Evolutionary conservation across 2,113 vertebrate genomes (phyloP).

Genomic region (Emberiza fucata): DNA sequence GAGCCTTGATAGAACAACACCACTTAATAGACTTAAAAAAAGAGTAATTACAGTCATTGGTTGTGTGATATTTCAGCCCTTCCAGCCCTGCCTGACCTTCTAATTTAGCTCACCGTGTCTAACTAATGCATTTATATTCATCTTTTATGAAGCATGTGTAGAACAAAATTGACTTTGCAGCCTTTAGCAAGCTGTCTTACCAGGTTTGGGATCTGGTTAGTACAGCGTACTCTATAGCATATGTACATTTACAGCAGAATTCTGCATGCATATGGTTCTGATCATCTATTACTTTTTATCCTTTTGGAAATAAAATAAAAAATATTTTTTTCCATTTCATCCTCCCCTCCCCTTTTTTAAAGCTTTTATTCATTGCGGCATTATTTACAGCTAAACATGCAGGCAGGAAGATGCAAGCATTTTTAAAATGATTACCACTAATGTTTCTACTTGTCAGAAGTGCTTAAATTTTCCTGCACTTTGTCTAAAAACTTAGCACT

Average conservation of each 20-base stretch:
- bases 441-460: conserved; percentile 80
- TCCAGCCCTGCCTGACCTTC: conserved; percentile 86
- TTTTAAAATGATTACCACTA: conserved; percentile 80
- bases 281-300: conserved; percentile 47
- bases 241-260: neutral
- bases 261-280: neutral
- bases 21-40: conserved; percentile 89
- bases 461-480: conserved; percentile 78
- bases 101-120: conserved; percentile 83
- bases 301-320: conserved; percentile 67
- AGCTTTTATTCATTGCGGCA: conserved; percentile 72
- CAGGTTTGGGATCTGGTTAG: conserved; percentile 65
- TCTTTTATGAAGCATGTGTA: conserved; percentile 82
- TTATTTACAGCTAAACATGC: conserved; percentile 80
- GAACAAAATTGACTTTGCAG: conserved; percentile 72
- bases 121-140: conserved; percentile 84
- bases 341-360: conserved; percentile 46
- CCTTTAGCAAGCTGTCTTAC: conserved; percentile 71
- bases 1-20: conserved; percentile 83
- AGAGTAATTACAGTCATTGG: conserved; percentile 88
- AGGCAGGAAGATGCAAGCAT: conserved; percentile 74
- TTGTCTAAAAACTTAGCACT: conserved; percentile 81
- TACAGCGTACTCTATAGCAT: neutral
- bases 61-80: conserved; percentile 83
- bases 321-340: conserved; percentile 69